These are phyloP conservation scores for Ormyrus labotus DNA, from an alignment of 2,888 invertebrate species.

Conservation along the genomic window DNA sequence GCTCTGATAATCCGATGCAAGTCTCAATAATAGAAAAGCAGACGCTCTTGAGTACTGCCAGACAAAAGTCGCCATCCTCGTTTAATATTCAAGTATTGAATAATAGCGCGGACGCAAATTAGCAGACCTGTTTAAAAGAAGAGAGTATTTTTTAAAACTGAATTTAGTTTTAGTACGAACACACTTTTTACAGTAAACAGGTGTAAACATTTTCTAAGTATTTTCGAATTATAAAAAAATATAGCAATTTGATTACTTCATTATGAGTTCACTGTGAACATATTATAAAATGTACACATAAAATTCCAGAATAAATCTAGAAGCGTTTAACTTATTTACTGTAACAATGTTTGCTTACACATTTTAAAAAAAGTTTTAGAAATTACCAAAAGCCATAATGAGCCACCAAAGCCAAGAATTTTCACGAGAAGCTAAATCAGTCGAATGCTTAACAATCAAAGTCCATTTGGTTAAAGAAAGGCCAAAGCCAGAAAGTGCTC, in stretches of 20 bases:
- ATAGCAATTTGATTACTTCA: too few species aligned
- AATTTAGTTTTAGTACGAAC: too few species aligned
- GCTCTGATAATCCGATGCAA: conserved; percentile 10
- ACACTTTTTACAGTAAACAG: too few species aligned
- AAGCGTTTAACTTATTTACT: too few species aligned
- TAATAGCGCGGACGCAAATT: conserved; percentile 90
- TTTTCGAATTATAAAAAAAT: too few species aligned
- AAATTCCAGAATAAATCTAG: too few species aligned
- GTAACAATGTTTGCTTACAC: background rate
- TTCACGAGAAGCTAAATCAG: conserved; percentile 90
- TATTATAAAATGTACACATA: too few species aligned
- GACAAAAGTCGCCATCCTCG: conserved; percentile 91
- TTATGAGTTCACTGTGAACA: too few species aligned
- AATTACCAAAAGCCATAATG: conserved; percentile 91
- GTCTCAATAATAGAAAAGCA: conserved; percentile 88
- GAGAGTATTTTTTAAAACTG: too few species aligned
- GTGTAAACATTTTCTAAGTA: too few species aligned
- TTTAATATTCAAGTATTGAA: conserved; percentile 93
- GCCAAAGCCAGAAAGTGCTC: conserved; percentile 94
- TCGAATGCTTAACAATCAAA: conserved; percentile 93
- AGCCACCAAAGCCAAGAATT: conserved; percentile 96
- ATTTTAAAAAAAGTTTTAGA: conserved; percentile 9
- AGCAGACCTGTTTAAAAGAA: conserved; percentile 81
- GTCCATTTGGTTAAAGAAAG: conserved; percentile 97
- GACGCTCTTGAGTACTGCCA: conserved; percentile 90